Conservation (phyloP, 2,113 vertebrate species). For the Callionymus lyra region DNA sequence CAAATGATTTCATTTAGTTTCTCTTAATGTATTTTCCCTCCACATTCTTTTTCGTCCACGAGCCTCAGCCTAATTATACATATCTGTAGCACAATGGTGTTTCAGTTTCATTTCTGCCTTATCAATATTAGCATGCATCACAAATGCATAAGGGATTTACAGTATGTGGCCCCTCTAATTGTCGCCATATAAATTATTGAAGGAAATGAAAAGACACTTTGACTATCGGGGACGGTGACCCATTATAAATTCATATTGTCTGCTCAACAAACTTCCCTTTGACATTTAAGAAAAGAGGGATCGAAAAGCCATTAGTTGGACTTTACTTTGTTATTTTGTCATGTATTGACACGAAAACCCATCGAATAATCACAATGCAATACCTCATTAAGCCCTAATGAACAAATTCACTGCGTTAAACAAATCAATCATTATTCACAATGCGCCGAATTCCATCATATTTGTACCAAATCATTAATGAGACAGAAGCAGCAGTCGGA, state of each 20-base stretch:
- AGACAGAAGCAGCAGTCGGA: slow-evolving; percentile 32
- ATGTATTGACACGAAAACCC: slow-evolving; percentile 62
- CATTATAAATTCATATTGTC: slow-evolving; percentile 33
- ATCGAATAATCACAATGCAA: slow-evolving; percentile 71
- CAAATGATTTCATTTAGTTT: slow-evolving; percentile 29
- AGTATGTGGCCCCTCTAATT: slow-evolving; percentile 47
- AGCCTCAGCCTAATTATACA: slow-evolving; percentile 63
- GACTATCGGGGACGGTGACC: slow-evolving; percentile 29
- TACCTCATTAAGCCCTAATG: slow-evolving; percentile 70
- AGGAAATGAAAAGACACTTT: slow-evolving; percentile 36
- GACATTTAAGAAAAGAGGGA: slow-evolving; percentile 50
- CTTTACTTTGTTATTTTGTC: slow-evolving; percentile 68
- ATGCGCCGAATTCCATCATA: slow-evolving; percentile 64
- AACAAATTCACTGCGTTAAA: slow-evolving; percentile 69
- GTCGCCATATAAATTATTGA: slow-evolving; percentile 46
- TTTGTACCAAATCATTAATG: slow-evolving; percentile 62
- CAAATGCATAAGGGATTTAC: slow-evolving; percentile 56
- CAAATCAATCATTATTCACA: slow-evolving; percentile 73
- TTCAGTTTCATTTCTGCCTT: slow-evolving; percentile 57
- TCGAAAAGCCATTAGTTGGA: slow-evolving; percentile 63
- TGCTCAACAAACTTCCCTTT: slow-evolving; percentile 36
- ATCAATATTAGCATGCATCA: slow-evolving; percentile 53
- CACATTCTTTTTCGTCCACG: slow-evolving; percentile 41
- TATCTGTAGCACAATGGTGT: slow-evolving; percentile 60
- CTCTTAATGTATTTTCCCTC: slow-evolving; percentile 42